Evolutionary conservation across 2,888 invertebrate species (phyloP).

Genomic region (Callyntrura guangdongensis): DNA sequence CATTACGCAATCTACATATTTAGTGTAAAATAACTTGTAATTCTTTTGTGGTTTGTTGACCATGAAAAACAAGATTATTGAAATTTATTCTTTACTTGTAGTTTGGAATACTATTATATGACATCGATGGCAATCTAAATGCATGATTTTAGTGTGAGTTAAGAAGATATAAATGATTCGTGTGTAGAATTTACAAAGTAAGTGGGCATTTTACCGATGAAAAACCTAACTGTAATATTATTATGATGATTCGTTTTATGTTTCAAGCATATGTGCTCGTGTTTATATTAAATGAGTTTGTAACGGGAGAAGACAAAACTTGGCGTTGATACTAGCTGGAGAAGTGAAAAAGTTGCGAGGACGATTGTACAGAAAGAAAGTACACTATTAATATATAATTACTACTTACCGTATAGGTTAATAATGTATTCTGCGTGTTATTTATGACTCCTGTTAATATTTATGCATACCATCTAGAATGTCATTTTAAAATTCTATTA

Average conservation of each 20-base stretch:
- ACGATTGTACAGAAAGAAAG: constrained; percentile 12
- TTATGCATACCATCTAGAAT: constrained; percentile 18
- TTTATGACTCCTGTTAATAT: constrained; percentile 28
- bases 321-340: neutral
- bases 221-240: neutral
- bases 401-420: neutral
- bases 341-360: neutral
- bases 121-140: neutral
- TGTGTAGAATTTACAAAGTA: neutral
- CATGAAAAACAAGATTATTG: neutral
- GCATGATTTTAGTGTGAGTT: neutral
- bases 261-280: neutral
- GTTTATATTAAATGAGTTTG: neutral
- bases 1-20: neutral
- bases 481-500: no score
- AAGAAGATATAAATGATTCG: neutral
- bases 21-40: neutral
- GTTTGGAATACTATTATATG: neutral
- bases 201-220: neutral
- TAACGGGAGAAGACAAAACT: neutral
- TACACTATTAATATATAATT: neutral
- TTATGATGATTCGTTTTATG: neutral
- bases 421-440: constrained; percentile 3
- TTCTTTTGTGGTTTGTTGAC: neutral
- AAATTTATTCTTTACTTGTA: neutral